These are phyloP conservation scores for Troides oblongomaculatus DNA, from an alignment of 2,888 invertebrate species.

Conservation along the genomic window DNA sequence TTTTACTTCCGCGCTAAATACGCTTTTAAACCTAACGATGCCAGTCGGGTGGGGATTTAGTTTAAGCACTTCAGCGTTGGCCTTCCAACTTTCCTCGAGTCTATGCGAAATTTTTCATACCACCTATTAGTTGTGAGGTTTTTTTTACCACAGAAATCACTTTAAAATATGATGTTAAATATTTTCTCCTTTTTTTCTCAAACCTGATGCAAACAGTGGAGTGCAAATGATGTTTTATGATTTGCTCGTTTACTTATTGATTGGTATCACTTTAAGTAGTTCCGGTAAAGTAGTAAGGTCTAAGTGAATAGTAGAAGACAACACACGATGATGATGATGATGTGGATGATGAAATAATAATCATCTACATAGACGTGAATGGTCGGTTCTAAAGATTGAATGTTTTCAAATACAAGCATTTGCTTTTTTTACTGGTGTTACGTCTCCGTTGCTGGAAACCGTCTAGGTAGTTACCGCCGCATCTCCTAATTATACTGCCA, in stretches of 20 bases:
- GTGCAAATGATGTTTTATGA: background rate
- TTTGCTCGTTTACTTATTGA: background rate
- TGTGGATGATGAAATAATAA: background rate
- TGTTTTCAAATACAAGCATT: too few relatives aligned
- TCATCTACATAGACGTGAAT: too few relatives aligned
- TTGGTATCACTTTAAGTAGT: too few relatives aligned
- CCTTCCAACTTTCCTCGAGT: slow-evolving; percentile 29
- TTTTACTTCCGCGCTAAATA: slow-evolving; percentile 22
- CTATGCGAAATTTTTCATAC: slow-evolving; percentile 23
- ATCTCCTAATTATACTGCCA: too few relatives aligned
- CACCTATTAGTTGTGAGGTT: slow-evolving; percentile 20
- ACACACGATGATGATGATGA: too few relatives aligned
- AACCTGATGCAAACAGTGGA: background rate
- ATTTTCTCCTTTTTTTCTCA: background rate
- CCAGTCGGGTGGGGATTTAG: slow-evolving; percentile 22
- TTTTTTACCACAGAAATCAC: slow-evolving; percentile 6
- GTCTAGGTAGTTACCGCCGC: too few relatives aligned
- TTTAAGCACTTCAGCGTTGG: slow-evolving; percentile 27
- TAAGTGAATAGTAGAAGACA: too few relatives aligned
- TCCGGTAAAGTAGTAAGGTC: too few relatives aligned
- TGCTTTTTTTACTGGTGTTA: too few relatives aligned
- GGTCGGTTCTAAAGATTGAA: too few relatives aligned
- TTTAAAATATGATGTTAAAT: background rate
- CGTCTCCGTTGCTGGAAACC: too few relatives aligned
- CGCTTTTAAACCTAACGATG: slow-evolving; percentile 29